phyloP scores from a whole-genome alignment of 2,113 vertebrate species.

The Casuarius casuarius region DNA sequence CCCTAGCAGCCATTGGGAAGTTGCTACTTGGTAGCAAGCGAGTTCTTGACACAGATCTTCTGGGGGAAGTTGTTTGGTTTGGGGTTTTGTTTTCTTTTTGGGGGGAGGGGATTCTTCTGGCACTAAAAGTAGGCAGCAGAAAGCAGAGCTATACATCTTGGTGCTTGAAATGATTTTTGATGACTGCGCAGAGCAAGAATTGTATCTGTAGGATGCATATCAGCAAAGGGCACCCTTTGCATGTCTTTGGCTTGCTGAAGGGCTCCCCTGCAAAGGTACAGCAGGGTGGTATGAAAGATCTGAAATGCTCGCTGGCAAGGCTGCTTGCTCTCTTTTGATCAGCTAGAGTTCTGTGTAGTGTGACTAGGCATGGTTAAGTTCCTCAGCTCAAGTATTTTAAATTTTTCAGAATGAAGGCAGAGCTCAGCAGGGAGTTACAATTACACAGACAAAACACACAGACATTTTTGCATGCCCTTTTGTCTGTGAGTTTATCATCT shows the following conservation, averaged over 20 bases:
- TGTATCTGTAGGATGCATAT: neutral
- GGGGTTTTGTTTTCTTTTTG: neutral
- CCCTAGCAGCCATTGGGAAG: neutral
- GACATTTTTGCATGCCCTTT: neutral
- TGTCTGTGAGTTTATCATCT: neutral
- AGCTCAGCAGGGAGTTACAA: neutral
- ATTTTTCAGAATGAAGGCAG: neutral
- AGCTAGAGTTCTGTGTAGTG: neutral
- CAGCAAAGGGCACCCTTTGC: neutral
- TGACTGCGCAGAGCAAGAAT: neutral
- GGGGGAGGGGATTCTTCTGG: neutral
- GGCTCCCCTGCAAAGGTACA: neutral
- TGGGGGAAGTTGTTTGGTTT: neutral
- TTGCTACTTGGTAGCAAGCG: neutral
- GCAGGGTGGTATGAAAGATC: neutral
- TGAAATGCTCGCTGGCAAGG: neutral
- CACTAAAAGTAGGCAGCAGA: neutral
- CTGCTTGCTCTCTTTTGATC: neutral
- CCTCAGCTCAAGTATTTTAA: neutral
- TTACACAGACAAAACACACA: neutral
- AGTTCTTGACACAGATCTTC: neutral
- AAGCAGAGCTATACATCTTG: neutral
- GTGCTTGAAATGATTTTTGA: neutral
- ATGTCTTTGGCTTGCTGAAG: neutral
- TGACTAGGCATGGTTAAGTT: neutral